Percentiles rank a stretch among this genome's conserved stretches.
Conservation (phyloP, 2,797 vertebrate genomes). For the Alosa sapidissima region DNA sequence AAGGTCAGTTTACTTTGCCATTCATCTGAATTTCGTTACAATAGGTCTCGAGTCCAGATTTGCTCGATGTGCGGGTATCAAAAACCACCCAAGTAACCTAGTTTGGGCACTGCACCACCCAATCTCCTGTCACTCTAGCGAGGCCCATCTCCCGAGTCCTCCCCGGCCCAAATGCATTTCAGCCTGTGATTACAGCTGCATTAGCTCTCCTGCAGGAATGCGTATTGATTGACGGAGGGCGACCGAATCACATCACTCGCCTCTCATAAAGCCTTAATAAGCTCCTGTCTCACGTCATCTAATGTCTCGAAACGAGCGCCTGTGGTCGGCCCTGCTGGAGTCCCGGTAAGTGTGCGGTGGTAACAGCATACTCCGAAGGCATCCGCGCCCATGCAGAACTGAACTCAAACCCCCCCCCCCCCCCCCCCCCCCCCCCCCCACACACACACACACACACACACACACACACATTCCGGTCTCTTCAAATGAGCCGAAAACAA, state of each 20-base stretch:
- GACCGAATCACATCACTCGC: constrained; percentile 58
- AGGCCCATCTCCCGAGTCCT: constrained; percentile 46
- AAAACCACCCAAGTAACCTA: constrained; percentile 61
- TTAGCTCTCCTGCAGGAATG: constrained; percentile 73
- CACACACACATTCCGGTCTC: constrained; percentile 47
- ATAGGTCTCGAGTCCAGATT: constrained; percentile 54
- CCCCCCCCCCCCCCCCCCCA: constrained; percentile 40
- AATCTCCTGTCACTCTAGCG: constrained; percentile 71
- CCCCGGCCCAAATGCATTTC: constrained; percentile 66
- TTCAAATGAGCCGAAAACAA: constrained; percentile 69
- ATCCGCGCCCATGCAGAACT: constrained; percentile 59
- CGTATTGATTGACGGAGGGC: constrained; percentile 72
- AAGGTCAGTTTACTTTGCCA: constrained; percentile 61
- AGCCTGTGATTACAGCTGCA: constrained; percentile 73
- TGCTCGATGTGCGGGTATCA: constrained; percentile 42
- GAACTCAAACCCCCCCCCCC: constrained; percentile 39
- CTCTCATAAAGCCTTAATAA: constrained; percentile 60
- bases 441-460: constrained; percentile 4
- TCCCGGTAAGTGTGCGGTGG: constrained; percentile 78
- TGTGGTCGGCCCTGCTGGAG: constrained; percentile 71
- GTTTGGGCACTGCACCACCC: constrained; percentile 60
- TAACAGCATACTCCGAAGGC: constrained; percentile 77
- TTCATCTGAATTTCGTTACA: constrained; percentile 39
- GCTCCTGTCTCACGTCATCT: constrained; percentile 66
- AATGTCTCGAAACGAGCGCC: constrained; percentile 66